phyloP scores from a whole-genome alignment of 2,797 vertebrate genomes.

The Heteromormyrus szaboi region DNA sequence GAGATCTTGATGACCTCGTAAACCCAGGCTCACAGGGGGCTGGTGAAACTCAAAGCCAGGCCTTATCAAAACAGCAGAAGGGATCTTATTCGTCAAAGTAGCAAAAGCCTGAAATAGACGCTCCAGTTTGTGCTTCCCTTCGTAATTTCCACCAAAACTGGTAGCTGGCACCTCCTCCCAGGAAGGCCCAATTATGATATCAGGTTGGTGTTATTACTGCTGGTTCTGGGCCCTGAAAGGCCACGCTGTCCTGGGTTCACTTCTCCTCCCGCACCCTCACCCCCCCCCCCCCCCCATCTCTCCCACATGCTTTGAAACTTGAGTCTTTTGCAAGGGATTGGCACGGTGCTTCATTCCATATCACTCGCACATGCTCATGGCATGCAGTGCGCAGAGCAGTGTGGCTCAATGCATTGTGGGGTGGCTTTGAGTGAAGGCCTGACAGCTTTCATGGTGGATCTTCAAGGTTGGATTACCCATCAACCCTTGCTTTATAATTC shows the following conservation, averaged over 20 bases:
- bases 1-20: slow-evolving; percentile 51
- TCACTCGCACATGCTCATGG: slow-evolving; percentile 12
- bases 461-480: neutral
- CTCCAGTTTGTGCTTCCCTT: slow-evolving; percentile 41
- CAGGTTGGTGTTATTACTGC: slow-evolving; percentile 64
- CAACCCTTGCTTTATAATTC: neutral
- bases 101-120: slow-evolving; percentile 46
- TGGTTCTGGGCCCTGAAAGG: slow-evolving; percentile 64
- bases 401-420: neutral
- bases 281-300: slow-evolving; percentile 27
- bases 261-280: slow-evolving; percentile 16
- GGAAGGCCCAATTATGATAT: slow-evolving; percentile 63
- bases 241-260: slow-evolving; percentile 43
- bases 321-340: slow-evolving; percentile 29
- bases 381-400: neutral
- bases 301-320: slow-evolving; percentile 49
- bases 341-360: slow-evolving; percentile 2
- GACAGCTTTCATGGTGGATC: neutral
- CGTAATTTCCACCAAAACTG: slow-evolving; percentile 53
- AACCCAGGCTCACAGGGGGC: slow-evolving; percentile 43
- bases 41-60: slow-evolving; percentile 37
- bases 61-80: slow-evolving; percentile 54
- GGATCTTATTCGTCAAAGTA: slow-evolving; percentile 55
- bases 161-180: slow-evolving; percentile 51
- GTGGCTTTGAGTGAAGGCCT: neutral